Evolutionary conservation across 2,797 vertebrate species (phyloP).

Genomic region (Manis javanica): DNA sequence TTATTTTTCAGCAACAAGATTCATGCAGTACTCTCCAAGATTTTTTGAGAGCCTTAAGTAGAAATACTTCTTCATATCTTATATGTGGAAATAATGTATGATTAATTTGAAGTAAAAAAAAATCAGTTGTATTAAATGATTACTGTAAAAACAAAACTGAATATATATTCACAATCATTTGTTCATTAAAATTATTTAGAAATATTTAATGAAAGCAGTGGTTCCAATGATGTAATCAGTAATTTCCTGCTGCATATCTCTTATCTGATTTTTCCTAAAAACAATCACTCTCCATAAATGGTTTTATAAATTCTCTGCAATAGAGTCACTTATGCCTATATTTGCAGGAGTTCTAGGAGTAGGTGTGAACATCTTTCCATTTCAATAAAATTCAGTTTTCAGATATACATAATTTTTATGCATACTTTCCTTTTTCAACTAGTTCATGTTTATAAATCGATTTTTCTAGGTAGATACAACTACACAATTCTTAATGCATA

Average conservation of each 20-base stretch:
- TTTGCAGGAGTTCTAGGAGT: neutral
- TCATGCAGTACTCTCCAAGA: neutral
- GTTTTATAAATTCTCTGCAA: neutral
- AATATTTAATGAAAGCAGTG: neutral
- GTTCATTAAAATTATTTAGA: slow-evolving; percentile 9
- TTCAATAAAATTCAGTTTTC: neutral
- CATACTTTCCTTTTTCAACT: neutral
- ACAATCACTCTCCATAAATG: neutral
- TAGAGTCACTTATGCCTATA: neutral
- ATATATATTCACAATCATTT: neutral
- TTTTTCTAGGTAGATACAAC: neutral
- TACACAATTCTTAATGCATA: neutral
- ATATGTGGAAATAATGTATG: neutral
- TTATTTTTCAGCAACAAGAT: neutral
- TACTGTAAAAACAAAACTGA: neutral
- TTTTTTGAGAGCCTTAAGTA: neutral
- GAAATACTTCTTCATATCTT: neutral
- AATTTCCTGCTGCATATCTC: neutral
- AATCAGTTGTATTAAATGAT: neutral
- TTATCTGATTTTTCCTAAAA: neutral
- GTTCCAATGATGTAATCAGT: neutral
- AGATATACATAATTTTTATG: neutral
- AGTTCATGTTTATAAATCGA: neutral
- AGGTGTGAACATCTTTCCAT: neutral
- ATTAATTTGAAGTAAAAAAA: neutral